Percentiles rank a stretch among this genome's conserved stretches.
phyloP scores from a whole-genome alignment of 1,140 invertebrate genomes.

The Xylocopa sonorina region DNA sequence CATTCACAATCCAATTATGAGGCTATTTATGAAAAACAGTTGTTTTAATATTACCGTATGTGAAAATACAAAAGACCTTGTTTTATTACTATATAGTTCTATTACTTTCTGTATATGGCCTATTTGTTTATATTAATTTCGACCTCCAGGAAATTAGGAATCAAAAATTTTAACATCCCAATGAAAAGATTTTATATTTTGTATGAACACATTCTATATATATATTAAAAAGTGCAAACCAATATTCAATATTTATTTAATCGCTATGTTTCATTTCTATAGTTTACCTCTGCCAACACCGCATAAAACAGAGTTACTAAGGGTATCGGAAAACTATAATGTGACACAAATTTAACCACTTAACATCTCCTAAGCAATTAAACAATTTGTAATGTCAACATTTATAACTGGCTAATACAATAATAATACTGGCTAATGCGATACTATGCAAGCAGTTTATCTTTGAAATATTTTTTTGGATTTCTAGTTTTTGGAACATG shows the following conservation, averaged over 20 bases:
- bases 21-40: not conserved
- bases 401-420: not conserved
- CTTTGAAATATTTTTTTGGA: not conserved
- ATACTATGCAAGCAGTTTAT: not conserved
- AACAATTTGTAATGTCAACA: constrained; percentile 23
- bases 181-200: constrained; percentile 28
- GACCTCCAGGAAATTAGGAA: not conserved
- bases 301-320: not conserved
- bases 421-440: no score
- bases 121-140: not conserved
- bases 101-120: constrained; percentile 8
- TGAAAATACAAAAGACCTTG: constrained; percentile 11
- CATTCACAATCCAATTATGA: no score
- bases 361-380: not conserved
- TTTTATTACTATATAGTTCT: not conserved
- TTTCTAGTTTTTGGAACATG: not conserved
- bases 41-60: not conserved
- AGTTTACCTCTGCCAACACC: not conserved
- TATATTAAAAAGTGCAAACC: not conserved
- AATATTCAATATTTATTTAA: not conserved
- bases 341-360: constrained; percentile 4
- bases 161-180: not conserved
- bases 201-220: constrained; percentile 22
- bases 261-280: not conserved
- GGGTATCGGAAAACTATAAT: not conserved